Base-by-base conservation (phyloP, 1,140 invertebrate genomes). In the Drosophila sturtevanti region DNA sequence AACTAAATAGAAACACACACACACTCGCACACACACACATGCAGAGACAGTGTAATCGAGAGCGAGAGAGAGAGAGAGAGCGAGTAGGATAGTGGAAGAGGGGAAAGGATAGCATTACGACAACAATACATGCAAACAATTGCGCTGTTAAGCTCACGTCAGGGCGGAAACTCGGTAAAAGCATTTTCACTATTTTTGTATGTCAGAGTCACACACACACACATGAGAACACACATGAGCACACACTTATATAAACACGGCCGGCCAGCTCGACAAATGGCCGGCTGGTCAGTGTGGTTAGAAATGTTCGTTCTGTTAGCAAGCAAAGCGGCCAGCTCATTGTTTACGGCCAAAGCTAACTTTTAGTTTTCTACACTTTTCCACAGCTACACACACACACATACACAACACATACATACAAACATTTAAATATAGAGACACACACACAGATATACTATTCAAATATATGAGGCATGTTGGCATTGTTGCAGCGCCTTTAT, bases 351-450 rank as follows among this genome's bases (percentile, higher is more conserved):
- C 67, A 68, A 76, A 87, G 73, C 77, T 64, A 84, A 87, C 86
- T 87, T 87, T 87, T 80, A 87, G 84, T 89, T 89, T 87, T 87
- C 84, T 81, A 76, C 81, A 82, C 81, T 87, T 76, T 63, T 59
- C 68, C 72, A 59, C 38, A 51, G 44, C 56, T 35, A 18, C 11
- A 61, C 34, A 51, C 16, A 61, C n/a, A 41, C 21, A 72, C 4
- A 35, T 4, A 38, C 10, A 18, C 22, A 27, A 56, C 27, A 72
- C 18, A 64, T 27, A 22, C 7, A 51, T 22, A 77, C 14, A 73
- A 79, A 31, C 37, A 79, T 12, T n/a, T n/a, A n/a, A n/a, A n/a
- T n/a, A n/a, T n/a, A n/a, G n/a, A n/a, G n/a, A 55, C n/a, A 65
- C 6, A 70, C 38, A 54, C 6, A 18, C 41, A 41, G 27, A 31